Evolutionary conservation across 2,113 vertebrate genomes (phyloP), one percentile per base, ranked within the genome.

Genomic region (Potamarius usumacintae): DNA sequence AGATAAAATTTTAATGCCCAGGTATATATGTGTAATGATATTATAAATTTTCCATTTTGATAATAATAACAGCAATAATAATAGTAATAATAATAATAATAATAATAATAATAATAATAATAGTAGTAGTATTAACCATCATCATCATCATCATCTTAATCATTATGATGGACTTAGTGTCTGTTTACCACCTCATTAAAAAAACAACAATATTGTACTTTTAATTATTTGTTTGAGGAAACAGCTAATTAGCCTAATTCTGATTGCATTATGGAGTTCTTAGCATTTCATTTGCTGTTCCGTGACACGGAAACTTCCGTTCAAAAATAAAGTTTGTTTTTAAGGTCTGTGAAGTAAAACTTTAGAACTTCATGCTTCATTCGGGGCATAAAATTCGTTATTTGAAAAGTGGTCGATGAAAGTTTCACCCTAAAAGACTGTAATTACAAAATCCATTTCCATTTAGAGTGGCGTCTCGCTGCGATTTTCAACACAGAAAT

Each of bases 361-460:
- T 79, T 80, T 10, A 53, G 55, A 71, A 86, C 90, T 92, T 91
- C 58, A 71, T 55, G 52, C 63, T 74, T 65, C 85, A 72, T 92
- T 83, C 42, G 84, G 78, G 87, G 90, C 85, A 89, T 91, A 92
- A 89, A 87, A 93, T 93, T 92, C 25, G 88, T 92, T 85, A 91
- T 87, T 90, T 88, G 84, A 77, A 91, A 94, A 92, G 85, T 69
- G 90, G 91, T 93, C 90, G 92, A 93, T 92, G 89, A 91, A 93
- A 91, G 90, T 94, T 93, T 76, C 91, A 86, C 91, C 91, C 89
- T 92, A 91, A 94, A 93, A 92, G 90, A 92, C 90, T 93, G 92
- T 92, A 94, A 95, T 95, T 95, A 96, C 93, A 89, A 89, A 90
- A 92, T 85, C 92, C 89, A 95, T 96, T 96, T 95, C 93, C 94